phyloP scores from a whole-genome alignment of 37 sponge, comb jelly and placozoan genomes.

The Cliona cf. orientalis region DNA sequence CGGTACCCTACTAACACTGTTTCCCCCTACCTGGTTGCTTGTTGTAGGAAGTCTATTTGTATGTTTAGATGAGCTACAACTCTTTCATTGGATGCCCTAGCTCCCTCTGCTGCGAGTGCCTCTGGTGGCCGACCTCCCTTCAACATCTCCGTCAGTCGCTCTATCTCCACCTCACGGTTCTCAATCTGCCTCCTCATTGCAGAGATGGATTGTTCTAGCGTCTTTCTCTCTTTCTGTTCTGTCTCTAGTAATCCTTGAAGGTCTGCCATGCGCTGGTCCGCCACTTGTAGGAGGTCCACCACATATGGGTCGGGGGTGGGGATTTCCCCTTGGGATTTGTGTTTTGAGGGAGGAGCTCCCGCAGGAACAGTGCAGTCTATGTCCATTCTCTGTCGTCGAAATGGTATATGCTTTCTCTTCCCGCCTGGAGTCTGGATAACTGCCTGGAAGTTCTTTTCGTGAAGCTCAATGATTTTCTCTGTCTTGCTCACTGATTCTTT shows the following conservation, averaged over 20 bases:
- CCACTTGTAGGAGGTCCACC: slow-evolving; percentile 90
- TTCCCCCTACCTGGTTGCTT: no score
- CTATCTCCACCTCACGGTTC: slow-evolving; percentile 91
- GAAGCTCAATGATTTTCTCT: slow-evolving; percentile 86
- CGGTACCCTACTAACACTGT: no score
- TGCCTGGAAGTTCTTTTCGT: slow-evolving; percentile 96
- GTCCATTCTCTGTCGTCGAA: slow-evolving; percentile 95
- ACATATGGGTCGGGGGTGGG: slow-evolving; percentile 85
- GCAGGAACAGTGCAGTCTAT: slow-evolving; percentile 82
- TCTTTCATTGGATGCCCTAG: slow-evolving; percentile 78
- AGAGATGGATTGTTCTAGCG: slow-evolving; percentile 47
- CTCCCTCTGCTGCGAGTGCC: slow-evolving; percentile 84
- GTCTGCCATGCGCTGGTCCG: slow-evolving; percentile 83
- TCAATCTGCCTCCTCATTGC: slow-evolving; percentile 85
- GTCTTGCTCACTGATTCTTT: slow-evolving; percentile 78
- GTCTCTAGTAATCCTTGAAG: slow-evolving; percentile 56
- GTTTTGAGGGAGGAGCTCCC: slow-evolving; percentile 6
- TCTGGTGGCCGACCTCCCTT: slow-evolving; percentile 95
- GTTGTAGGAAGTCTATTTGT: slow-evolving; percentile 96
- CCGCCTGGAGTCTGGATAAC: slow-evolving; percentile 99
- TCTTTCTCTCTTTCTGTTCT: slow-evolving; percentile 58
- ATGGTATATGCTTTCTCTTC: slow-evolving; percentile 86
- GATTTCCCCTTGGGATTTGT: neutral
- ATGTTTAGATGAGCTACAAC: slow-evolving; percentile 97
- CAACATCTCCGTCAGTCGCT: slow-evolving; percentile 82